Conservation (phyloP, 2,113 vertebrate species). For the Macaca mulatta region DNA sequence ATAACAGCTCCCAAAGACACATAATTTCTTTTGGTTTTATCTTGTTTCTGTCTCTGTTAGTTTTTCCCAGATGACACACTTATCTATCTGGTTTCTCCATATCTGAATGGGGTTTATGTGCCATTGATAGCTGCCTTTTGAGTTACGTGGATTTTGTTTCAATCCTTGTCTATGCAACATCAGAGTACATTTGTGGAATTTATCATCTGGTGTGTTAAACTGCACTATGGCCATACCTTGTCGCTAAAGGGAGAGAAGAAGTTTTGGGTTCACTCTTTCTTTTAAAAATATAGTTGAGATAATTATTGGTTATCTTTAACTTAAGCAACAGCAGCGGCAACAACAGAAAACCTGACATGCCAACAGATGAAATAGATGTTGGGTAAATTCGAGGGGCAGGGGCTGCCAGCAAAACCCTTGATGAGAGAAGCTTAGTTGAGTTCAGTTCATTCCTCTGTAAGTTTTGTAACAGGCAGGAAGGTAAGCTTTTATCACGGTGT, state of each 20-base stretch:
- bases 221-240: neutral
- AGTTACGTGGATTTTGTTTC: rapidly evolving
- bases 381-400: neutral
- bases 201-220: rapidly evolving
- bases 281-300: neutral
- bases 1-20: neutral
- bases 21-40: neutral
- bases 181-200: too few species aligned
- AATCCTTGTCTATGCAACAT: rapidly evolving
- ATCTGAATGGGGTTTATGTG: neutral
- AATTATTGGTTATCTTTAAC: neutral
- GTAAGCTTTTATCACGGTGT: neutral
- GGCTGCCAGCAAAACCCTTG: neutral
- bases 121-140: too few species aligned
- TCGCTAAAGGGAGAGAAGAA: neutral
- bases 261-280: neutral
- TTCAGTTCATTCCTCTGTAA: neutral
- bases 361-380: rapidly evolving
- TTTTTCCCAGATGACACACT: neutral
- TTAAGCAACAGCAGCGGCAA: neutral
- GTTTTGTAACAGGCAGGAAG: neutral
- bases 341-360: neutral
- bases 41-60: neutral
- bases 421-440: too few species aligned
- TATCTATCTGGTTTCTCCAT: neutral